Conservation (phyloP, 2,888 invertebrate species). For the Luffia ferchaultella region DNA sequence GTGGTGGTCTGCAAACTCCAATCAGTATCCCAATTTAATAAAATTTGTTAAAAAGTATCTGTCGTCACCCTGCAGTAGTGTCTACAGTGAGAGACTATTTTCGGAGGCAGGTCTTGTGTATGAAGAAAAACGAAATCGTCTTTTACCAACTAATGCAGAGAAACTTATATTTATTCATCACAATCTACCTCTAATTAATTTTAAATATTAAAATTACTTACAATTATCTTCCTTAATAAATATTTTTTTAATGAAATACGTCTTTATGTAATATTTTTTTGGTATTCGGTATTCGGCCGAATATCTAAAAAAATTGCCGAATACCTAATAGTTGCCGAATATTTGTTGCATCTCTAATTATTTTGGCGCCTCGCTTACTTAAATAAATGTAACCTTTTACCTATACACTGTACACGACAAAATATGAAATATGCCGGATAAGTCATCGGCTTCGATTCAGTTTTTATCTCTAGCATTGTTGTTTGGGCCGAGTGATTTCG, state of each 20-base stretch:
- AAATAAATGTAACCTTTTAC: no score
- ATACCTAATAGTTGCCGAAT: slow-evolving; percentile 7
- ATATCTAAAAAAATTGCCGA: slow-evolving; percentile 1
- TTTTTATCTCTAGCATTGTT: no score
- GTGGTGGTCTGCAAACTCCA: background rate
- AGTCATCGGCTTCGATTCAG: no score
- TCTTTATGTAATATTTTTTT: background rate
- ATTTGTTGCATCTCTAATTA: slow-evolving; percentile 5
- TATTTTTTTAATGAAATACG: background rate
- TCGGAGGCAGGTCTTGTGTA: slow-evolving; percentile 11
- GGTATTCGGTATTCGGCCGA: background rate
- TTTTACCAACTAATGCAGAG: background rate
- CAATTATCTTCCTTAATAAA: background rate
- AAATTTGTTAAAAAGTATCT: background rate
- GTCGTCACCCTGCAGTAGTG: slow-evolving; percentile 13
- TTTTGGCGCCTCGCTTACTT: no score
- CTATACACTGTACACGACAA: no score
- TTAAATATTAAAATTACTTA: background rate
- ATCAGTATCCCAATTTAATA: background rate
- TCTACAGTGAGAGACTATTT: slow-evolving; percentile 16
- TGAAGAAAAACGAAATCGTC: slow-evolving; percentile 9
- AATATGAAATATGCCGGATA: no score
- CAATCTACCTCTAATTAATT: background rate
- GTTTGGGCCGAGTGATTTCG: no score
- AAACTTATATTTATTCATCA: background rate